Conservation (phyloP, 2,888 invertebrate genomes). For the Cataglyphis livida region DNA sequence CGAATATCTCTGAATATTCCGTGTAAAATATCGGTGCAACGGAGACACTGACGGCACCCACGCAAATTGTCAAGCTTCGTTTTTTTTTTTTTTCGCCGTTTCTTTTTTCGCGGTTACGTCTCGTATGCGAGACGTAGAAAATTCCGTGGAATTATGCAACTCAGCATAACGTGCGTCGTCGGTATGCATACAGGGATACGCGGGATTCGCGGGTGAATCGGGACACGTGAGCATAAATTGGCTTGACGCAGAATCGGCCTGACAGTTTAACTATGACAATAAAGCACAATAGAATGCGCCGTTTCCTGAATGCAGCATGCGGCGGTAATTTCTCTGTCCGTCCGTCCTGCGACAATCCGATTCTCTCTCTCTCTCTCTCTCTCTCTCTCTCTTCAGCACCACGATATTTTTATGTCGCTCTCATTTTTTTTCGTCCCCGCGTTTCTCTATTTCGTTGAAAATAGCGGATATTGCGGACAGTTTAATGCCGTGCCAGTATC, state of each 20-base stretch:
- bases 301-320: constrained; percentile 84
- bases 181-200: constrained; percentile 30
- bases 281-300: constrained; percentile 84
- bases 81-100: constrained; percentile 60
- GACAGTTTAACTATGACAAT: constrained; percentile 85
- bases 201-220: constrained; percentile 65
- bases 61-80: constrained; percentile 47
- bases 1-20: neutral
- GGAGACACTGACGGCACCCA: constrained; percentile 30
- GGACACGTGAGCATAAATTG: constrained; percentile 77
- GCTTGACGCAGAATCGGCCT: constrained; percentile 81
- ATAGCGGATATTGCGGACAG: constrained; percentile 84
- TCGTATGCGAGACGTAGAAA: constrained; percentile 54
- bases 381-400: constrained; percentile 40
- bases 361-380: constrained; percentile 51
- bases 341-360: constrained; percentile 60
- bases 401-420: constrained; percentile 55
- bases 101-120: constrained; percentile 21
- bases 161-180: constrained; percentile 67
- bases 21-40: constrained; percentile 19
- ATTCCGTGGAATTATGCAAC: constrained; percentile 69
- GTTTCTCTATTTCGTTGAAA: constrained; percentile 72
- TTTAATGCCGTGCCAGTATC: constrained; percentile 80
- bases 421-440: constrained; percentile 24
- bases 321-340: constrained; percentile 79